Conservation (phyloP, 2,888 invertebrate species). For the Platycheirus albimanus region DNA sequence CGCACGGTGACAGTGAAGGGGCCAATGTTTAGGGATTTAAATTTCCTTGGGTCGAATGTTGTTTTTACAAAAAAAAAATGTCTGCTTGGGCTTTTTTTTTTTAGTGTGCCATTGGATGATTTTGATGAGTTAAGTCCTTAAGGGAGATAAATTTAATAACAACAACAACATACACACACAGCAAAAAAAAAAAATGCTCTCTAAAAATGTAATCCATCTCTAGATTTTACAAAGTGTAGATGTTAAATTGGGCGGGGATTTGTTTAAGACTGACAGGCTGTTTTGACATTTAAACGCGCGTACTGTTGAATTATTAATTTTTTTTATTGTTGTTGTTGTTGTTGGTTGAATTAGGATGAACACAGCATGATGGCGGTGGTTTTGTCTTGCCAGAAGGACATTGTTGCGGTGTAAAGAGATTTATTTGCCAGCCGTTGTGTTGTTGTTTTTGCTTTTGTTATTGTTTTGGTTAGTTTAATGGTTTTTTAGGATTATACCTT, state of each 20-base stretch:
- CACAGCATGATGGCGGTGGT: neutral
- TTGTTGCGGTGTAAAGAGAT: conserved; percentile 24
- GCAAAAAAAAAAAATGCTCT: neutral
- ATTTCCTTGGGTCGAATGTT: conserved; percentile 48
- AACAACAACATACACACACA: conserved; percentile 6
- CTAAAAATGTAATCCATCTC: conserved; percentile 47
- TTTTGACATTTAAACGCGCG: conserved; percentile 55
- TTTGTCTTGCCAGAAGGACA: conserved; percentile 26
- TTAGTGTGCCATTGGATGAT: conserved; percentile 14
- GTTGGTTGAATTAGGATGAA: too few species aligned
- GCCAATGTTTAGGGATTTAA: conserved; percentile 52
- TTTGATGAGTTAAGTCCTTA: conserved; percentile 38
- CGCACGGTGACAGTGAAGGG: too few species aligned
- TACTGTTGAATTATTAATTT: conserved; percentile 58
- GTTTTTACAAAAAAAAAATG: too few species aligned
- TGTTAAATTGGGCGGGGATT: conserved; percentile 66
- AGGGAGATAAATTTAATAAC: conserved; percentile 37
- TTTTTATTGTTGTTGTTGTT: neutral
- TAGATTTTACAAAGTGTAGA: conserved; percentile 49
- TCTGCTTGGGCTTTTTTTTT: too few species aligned
- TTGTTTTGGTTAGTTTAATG: conserved; percentile 34
- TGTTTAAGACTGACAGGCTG: conserved; percentile 51
- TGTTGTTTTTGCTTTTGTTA: conserved; percentile 2
- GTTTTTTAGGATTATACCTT: conserved; percentile 9
- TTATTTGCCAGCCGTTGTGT: conserved; percentile 14